phyloP scores from a whole-genome alignment of 2,797 vertebrate species.

The Lates japonicus region DNA sequence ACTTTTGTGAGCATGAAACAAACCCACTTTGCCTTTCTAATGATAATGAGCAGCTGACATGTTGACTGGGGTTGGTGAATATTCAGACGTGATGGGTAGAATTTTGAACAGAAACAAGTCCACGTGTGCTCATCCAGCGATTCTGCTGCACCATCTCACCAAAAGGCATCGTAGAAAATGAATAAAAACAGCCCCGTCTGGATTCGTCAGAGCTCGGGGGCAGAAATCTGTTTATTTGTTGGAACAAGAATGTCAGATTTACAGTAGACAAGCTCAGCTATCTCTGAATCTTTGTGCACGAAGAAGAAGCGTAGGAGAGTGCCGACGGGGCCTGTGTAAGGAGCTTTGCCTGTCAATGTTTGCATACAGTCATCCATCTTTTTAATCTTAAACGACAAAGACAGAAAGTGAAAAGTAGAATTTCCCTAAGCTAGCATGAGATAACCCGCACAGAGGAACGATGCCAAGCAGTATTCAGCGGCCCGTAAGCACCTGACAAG shows the following conservation, averaged over 20 bases:
- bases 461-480: slow-evolving; percentile 49
- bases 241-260: slow-evolving; percentile 36
- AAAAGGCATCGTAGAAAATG: slow-evolving; percentile 28
- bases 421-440: slow-evolving; percentile 58
- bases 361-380: slow-evolving; percentile 77
- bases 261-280: slow-evolving; percentile 44
- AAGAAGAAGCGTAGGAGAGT: slow-evolving; percentile 41
- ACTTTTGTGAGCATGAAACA: slow-evolving; percentile 31
- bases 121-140: background rate
- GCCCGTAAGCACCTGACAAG: slow-evolving; percentile 56
- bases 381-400: slow-evolving; percentile 74
- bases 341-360: slow-evolving; percentile 71
- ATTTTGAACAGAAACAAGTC: slow-evolving; percentile 19
- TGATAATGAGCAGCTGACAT: slow-evolving; percentile 47
- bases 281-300: slow-evolving; percentile 60
- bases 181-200: slow-evolving; percentile 21
- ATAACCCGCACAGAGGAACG: slow-evolving; percentile 60
- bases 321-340: slow-evolving; percentile 57
- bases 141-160: background rate
- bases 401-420: slow-evolving; percentile 66
- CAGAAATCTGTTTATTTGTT: slow-evolving; percentile 44
- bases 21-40: slow-evolving; percentile 22
- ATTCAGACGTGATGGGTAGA: background rate
- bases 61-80: slow-evolving; percentile 4
- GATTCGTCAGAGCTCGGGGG: slow-evolving; percentile 17